Percentiles rank a stretch among this genome's conserved stretches.
Conservation (phyloP, 2,888 invertebrate genomes). For the Meiosimyza decipiens region DNA sequence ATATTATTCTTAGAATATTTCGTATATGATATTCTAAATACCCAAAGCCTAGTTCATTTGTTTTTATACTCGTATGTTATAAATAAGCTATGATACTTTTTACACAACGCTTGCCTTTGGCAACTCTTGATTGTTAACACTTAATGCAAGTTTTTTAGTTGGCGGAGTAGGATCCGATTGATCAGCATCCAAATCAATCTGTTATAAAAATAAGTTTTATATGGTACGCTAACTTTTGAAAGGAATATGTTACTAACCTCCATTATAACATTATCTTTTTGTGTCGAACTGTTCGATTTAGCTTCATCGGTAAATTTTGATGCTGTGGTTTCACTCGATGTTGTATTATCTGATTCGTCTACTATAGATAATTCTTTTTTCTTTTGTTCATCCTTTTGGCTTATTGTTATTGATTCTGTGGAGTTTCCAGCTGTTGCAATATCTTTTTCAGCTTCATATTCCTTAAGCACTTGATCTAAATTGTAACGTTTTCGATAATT, state of each 20-base stretch:
- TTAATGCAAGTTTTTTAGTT: constrained; percentile 48
- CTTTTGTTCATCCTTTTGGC: constrained; percentile 38
- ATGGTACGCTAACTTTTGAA: background rate
- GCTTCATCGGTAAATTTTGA: constrained; percentile 47
- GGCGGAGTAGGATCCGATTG: constrained; percentile 50
- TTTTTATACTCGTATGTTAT: no score
- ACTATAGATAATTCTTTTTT: constrained; percentile 43
- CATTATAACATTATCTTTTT: constrained; percentile 50
- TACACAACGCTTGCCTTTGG: constrained; percentile 46
- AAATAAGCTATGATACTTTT: constrained; percentile 3
- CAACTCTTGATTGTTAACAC: constrained; percentile 44
- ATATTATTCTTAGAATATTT: no score
- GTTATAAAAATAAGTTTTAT: constrained; percentile 18
- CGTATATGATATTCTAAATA: no score
- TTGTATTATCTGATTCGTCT: constrained; percentile 65
- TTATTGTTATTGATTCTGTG: constrained; percentile 18
- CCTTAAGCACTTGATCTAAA: constrained; percentile 85
- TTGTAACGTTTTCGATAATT: constrained; percentile 91
- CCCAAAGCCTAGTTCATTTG: no score
- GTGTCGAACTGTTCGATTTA: constrained; percentile 40
- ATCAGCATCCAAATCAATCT: constrained; percentile 57
- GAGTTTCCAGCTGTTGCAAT: constrained; percentile 38
- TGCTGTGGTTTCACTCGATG: constrained; percentile 49
- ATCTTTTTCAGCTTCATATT: constrained; percentile 79
- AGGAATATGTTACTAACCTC: constrained; percentile 51